Evolutionary conservation across 2,888 invertebrate genomes (phyloP).

Genomic region (Coenonympha arcania): DNA sequence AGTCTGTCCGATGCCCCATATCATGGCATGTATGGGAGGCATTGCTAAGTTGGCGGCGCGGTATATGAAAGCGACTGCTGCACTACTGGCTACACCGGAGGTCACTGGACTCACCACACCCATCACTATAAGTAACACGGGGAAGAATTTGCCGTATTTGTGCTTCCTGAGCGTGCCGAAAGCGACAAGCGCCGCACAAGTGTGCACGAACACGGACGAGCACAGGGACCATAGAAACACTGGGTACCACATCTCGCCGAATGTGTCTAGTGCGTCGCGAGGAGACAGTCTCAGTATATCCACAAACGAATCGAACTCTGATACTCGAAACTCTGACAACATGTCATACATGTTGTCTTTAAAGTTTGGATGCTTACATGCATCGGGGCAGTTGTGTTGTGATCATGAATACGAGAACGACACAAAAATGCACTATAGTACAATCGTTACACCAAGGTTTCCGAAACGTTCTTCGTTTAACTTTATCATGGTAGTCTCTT

Average conservation of each 20-base stretch:
- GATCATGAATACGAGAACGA: conserved; percentile 28
- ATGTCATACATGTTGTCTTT: conserved; percentile 73
- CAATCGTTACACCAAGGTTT: background rate
- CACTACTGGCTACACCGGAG: conserved; percentile 91
- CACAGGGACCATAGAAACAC: conserved; percentile 96
- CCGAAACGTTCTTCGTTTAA: background rate
- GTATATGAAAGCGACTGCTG: conserved; percentile 94
- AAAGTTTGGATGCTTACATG: conserved; percentile 51
- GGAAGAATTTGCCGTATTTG: conserved; percentile 95
- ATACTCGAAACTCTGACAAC: conserved; percentile 73
- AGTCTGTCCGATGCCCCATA: conserved; percentile 97
- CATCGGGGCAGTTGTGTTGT: conserved; percentile 63
- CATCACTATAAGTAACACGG: conserved; percentile 89
- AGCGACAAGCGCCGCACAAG: conserved; percentile 90
- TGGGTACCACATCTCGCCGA: conserved; percentile 97
- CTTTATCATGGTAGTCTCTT: background rate
- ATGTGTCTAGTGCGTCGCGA: conserved; percentile 78
- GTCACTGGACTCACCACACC: conserved; percentile 91
- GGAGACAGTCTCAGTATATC: conserved; percentile 80
- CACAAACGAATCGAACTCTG: conserved; percentile 79
- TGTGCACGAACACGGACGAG: conserved; percentile 94
- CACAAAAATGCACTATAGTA: conserved; percentile 16
- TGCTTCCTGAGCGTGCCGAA: conserved; percentile 94
- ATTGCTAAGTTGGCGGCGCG: conserved; percentile 90
- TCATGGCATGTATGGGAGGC: conserved; percentile 91